These are phyloP conservation scores for Ruditapes philippinarum DNA, from an alignment of 1,140 invertebrate genomes.

Conservation along the genomic window DNA sequence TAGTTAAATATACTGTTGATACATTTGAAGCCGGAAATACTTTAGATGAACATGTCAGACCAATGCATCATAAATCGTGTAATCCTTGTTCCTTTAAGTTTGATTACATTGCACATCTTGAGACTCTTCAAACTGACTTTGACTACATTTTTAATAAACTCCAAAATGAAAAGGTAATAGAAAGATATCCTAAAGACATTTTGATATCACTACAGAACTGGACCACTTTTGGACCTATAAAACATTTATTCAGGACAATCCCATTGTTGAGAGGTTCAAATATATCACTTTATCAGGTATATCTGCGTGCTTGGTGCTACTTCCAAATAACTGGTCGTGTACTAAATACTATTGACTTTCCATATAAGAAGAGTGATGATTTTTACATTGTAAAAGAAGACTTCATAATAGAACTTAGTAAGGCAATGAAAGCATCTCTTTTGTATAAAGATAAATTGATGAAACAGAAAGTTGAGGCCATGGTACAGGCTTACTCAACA, in stretches of 20 bases:
- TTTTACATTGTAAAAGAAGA: not conserved
- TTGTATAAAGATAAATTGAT: not conserved
- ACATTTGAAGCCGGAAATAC: not conserved
- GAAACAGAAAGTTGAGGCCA: not conserved
- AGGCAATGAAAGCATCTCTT: not conserved
- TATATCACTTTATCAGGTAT: not conserved
- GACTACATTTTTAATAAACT: not conserved
- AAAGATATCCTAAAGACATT: not conserved
- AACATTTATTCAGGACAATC: not conserved
- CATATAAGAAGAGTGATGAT: not conserved
- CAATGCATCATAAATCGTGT: not conserved
- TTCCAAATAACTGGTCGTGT: not conserved
- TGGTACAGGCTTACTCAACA: not conserved
- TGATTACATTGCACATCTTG: not conserved
- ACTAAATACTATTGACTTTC: not conserved
- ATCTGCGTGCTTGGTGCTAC: not conserved
- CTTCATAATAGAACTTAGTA: not conserved
- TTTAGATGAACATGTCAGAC: slow-evolving; percentile 3
- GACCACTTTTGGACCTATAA: not conserved
- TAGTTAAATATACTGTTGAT: not conserved
- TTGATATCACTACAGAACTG: not conserved
- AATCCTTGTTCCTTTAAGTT: not conserved
- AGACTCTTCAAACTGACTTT: slow-evolving; percentile 9
- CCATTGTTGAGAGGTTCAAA: not conserved
- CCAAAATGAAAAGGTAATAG: not conserved